Evolutionary conservation across 2,888 invertebrate species (phyloP).

Genomic region (Mactromeris polynyma): DNA sequence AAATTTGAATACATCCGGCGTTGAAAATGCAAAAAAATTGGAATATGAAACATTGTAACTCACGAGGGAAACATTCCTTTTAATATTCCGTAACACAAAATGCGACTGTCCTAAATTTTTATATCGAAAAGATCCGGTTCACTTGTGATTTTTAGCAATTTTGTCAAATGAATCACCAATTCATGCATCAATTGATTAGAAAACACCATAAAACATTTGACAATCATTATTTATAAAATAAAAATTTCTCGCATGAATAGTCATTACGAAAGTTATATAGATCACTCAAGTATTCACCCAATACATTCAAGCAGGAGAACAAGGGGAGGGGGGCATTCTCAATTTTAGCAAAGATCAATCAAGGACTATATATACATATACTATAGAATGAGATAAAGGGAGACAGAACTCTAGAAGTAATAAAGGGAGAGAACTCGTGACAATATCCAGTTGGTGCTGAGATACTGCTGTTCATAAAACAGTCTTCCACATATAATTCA

Average conservation of each 20-base stretch:
- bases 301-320: too few relatives aligned
- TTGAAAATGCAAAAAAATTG: not conserved
- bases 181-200: slow-evolving; percentile 17
- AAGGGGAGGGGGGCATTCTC: too few relatives aligned
- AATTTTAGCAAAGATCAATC: too few relatives aligned
- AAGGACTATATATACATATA: too few relatives aligned
- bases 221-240: not conserved
- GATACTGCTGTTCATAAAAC: too few relatives aligned
- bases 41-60: not conserved
- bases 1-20: not conserved
- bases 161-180: slow-evolving; percentile 6
- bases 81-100: not conserved
- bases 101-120: not conserved
- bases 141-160: slow-evolving; percentile 2
- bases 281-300: too few relatives aligned
- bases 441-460: too few relatives aligned
- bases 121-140: not conserved
- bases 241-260: not conserved
- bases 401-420: too few relatives aligned
- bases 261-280: not conserved
- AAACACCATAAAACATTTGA: not conserved
- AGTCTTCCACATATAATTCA: too few relatives aligned
- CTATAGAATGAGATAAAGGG: too few relatives aligned
- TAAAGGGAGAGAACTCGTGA: too few relatives aligned
- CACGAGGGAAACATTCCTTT: not conserved